phyloP scores from a whole-genome alignment of 2,797 vertebrate genomes.

The Salmo trutta region DNA sequence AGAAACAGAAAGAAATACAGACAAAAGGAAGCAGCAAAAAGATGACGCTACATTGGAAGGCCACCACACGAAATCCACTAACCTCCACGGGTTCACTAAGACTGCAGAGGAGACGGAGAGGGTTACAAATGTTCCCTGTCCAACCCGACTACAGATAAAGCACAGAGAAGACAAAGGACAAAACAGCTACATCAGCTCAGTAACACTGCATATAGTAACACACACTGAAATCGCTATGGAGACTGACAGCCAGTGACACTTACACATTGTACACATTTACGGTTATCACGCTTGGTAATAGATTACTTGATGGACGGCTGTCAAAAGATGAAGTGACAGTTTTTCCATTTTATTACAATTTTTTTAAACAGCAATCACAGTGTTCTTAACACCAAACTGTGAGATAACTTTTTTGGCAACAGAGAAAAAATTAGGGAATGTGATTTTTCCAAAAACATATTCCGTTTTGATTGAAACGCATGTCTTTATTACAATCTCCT shows the following conservation, averaged over 20 bases:
- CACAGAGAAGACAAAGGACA: constrained; percentile 99
- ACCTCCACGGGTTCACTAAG: constrained; percentile 99
- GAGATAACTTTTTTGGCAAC: constrained; percentile 90
- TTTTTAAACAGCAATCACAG: constrained; percentile 76
- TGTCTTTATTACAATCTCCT: constrained; percentile 90
- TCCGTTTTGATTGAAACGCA: constrained; percentile 84
- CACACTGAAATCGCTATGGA: constrained; percentile 98
- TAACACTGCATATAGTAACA: constrained; percentile 99
- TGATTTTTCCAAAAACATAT: constrained; percentile 73
- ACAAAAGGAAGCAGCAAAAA: constrained; percentile 94
- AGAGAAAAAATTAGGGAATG: constrained; percentile 82
- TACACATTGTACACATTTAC: constrained; percentile 98
- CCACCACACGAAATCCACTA: constrained; percentile 99
- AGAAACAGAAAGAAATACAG: constrained; percentile 82
- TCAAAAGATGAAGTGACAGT: constrained; percentile 90
- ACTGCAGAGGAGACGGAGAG: constrained; percentile 77
- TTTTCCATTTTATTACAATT: constrained; percentile 70
- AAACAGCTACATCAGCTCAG: constrained; percentile 99
- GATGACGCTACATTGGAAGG: constrained; percentile 95
- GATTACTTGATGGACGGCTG: constrained; percentile 88
- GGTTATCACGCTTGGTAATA: constrained; percentile 97
- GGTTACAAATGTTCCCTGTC: constrained; percentile 43
- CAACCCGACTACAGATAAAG: constrained; percentile 86
- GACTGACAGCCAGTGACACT: constrained; percentile 98
- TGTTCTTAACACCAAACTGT: constrained; percentile 91